Percentiles rank a stretch among this genome's conserved stretches.
Conservation (phyloP, 2,113 vertebrate species). For the Grammomys surdaster region DNA sequence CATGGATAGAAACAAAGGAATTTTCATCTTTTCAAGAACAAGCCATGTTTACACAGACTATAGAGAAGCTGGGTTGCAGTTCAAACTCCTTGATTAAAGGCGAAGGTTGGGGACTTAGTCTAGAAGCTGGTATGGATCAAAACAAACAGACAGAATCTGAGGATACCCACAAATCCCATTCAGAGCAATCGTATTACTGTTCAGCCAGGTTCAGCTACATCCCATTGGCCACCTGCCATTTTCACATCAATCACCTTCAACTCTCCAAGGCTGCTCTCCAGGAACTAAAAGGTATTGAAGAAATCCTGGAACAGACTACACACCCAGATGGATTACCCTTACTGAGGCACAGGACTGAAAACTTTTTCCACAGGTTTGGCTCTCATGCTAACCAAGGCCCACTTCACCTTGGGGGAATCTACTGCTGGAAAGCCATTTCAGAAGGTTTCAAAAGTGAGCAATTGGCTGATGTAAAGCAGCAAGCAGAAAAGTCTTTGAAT, state of each 20-base stretch:
- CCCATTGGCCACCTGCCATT: slow-evolving; percentile 84
- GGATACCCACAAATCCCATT: neutral
- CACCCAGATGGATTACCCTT: rapidly evolving
- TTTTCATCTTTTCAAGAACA: slow-evolving; percentile 82
- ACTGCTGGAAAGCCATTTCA: slow-evolving; percentile 83
- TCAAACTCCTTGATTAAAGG: slow-evolving; percentile 25
- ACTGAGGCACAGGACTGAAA: slow-evolving; percentile 5
- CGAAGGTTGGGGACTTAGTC: rapidly evolving
- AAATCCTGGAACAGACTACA: neutral
- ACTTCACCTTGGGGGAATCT: slow-evolving; percentile 86
- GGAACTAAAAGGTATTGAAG: slow-evolving; percentile 80
- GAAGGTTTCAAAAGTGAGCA: slow-evolving; percentile 75
- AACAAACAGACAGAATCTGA: neutral
- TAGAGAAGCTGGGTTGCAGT: slow-evolving; percentile 81
- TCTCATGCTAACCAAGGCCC: slow-evolving; percentile 84
- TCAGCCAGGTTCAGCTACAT: slow-evolving; percentile 78
- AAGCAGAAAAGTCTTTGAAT: slow-evolving; percentile 47
- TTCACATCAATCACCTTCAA: slow-evolving; percentile 77
- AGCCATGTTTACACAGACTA: slow-evolving; percentile 74
- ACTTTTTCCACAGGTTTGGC: slow-evolving; percentile 85
- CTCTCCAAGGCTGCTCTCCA: slow-evolving; percentile 80
- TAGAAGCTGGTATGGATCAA: neutral
- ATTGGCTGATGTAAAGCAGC: slow-evolving; percentile 64
- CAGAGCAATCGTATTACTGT: slow-evolving; percentile 77
- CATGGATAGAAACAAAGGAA: slow-evolving; percentile 64